Conservation (phyloP, 1,140 invertebrate genomes). For the Drosophila tropicalis region DNA sequence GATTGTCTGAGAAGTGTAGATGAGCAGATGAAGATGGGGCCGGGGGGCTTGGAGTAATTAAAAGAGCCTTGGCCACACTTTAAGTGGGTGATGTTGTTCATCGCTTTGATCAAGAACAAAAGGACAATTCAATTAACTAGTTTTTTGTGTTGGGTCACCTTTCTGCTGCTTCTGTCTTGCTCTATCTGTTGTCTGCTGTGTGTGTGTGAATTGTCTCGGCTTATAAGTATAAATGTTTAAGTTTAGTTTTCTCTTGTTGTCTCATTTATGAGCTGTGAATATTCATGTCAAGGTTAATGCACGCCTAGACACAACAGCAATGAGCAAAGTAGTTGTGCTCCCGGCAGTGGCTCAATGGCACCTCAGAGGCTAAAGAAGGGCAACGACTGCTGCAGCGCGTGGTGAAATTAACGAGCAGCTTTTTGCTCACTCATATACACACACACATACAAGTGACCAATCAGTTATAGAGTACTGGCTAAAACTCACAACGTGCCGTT, state of each 20-base stretch:
- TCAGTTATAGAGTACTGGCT: conserved; percentile 62
- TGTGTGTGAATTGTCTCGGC: conserved; percentile 26
- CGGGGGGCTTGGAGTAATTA: conserved; percentile 51
- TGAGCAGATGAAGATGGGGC: background rate
- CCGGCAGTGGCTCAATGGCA: conserved; percentile 55
- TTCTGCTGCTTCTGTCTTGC: background rate
- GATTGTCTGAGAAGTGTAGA: conserved; percentile 4
- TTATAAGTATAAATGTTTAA: conserved; percentile 10
- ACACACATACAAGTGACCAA: conserved; percentile 57
- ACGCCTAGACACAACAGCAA: conserved; percentile 33
- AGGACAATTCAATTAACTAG: conserved; percentile 53
- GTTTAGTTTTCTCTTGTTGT: conserved; percentile 2
- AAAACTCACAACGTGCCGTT: conserved; percentile 45
- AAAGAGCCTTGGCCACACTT: conserved; percentile 32
- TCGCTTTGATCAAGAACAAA: conserved; percentile 22
- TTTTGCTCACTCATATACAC: background rate
- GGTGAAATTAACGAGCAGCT: conserved; percentile 62
- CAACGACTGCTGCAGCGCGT: conserved; percentile 58
- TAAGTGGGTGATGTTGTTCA: background rate
- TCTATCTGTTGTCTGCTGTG: background rate
- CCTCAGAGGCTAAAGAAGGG: conserved; percentile 51
- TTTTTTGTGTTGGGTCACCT: conserved; percentile 39
- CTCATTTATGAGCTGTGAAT: conserved; percentile 36
- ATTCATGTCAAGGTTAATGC: conserved; percentile 76
- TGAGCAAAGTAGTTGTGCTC: conserved; percentile 30